phyloP scores from a whole-genome alignment of 2,888 invertebrate genomes.

The Apoda limacodes region DNA sequence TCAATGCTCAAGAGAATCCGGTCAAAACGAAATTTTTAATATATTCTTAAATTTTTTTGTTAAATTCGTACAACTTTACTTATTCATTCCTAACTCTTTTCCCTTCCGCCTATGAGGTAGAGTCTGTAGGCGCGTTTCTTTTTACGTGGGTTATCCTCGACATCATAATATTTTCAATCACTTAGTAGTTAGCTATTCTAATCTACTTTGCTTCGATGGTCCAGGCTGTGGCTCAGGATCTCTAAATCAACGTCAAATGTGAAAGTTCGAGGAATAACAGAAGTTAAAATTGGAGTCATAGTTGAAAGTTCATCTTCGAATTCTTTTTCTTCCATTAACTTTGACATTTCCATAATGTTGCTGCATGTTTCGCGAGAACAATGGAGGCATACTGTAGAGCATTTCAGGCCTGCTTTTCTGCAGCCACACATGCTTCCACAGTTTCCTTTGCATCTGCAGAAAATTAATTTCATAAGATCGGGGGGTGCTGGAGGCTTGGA shows the following conservation, averaged over 20 bases:
- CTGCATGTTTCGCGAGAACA: constrained; percentile 17
- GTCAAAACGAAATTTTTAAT: constrained; percentile 17
- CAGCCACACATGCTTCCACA: constrained; percentile 15
- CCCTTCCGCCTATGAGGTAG: constrained; percentile 3
- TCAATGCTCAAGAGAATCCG: constrained; percentile 16
- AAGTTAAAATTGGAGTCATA: too few species aligned
- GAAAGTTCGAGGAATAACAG: too few species aligned
- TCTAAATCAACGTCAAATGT: background rate
- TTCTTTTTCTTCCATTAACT: too few species aligned
- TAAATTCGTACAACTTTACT: constrained; percentile 8
- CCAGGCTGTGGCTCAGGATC: background rate
- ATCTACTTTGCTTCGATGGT: background rate
- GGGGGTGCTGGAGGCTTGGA: constrained; percentile 7
- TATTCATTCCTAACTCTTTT: constrained; percentile 8
- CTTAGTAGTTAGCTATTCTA: too few species aligned
- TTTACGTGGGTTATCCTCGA: too few species aligned
- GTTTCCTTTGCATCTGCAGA: constrained; percentile 14
- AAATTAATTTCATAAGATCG: constrained; percentile 10
- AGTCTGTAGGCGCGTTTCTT: constrained; percentile 4
- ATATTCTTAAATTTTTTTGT: constrained; percentile 11
- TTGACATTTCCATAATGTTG: constrained; percentile 13
- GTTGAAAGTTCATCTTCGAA: background rate
- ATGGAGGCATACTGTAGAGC: constrained; percentile 15
- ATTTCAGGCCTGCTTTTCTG: constrained; percentile 18
- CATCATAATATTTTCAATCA: too few species aligned